Percentiles rank a stretch among this genome's conserved stretches.
Evolutionary conservation across 2,113 vertebrate genomes (phyloP).

Genomic region (Rhabdomys dilectus): DNA sequence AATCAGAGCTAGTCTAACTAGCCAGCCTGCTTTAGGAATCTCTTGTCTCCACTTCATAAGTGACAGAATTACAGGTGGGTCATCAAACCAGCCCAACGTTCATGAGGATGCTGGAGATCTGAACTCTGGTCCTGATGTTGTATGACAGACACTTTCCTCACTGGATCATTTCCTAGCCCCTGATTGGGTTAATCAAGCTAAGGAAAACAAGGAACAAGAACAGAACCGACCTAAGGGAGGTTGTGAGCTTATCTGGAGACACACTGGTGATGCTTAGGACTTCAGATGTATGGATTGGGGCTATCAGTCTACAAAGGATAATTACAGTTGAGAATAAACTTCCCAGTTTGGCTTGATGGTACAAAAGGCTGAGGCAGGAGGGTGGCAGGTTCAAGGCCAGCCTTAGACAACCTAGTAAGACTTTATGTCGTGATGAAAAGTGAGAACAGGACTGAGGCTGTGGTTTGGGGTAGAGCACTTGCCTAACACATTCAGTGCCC

Average conservation of each 20-base stretch:
- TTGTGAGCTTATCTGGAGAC: background rate
- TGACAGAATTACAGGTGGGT: background rate
- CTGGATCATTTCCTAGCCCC: too few species aligned
- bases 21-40: background rate
- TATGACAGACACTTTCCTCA: too few species aligned
- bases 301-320: background rate
- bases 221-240: background rate
- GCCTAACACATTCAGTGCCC: background rate
- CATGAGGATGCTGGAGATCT: background rate
- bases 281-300: background rate
- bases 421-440: too few species aligned
- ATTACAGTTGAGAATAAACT: background rate
- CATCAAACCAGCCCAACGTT: background rate
- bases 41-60: background rate
- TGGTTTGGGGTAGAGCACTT: background rate
- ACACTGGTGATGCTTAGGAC: accelerated
- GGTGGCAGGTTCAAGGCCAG: background rate
- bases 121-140: background rate
- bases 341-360: background rate
- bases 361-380: background rate
- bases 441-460: background rate
- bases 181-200: background rate
- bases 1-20: background rate
- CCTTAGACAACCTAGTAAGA: background rate
- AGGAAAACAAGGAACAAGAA: background rate